Evolutionary conservation across 1,140 invertebrate genomes (phyloP), one percentile per base, ranked within the genome.

Genomic region (Drosophila biarmipes): DNA sequence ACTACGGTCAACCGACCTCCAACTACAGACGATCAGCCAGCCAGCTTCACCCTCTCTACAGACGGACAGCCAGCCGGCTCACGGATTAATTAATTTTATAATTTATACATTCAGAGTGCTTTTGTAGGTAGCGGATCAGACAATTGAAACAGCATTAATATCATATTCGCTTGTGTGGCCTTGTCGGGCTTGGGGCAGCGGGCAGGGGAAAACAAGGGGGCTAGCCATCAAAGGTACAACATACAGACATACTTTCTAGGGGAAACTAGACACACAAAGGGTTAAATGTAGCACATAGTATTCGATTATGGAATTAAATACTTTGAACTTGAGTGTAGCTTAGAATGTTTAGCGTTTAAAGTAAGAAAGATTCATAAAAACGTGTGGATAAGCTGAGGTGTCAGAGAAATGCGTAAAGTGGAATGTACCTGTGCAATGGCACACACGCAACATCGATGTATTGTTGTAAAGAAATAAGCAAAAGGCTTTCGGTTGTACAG

Each of bases 51-150:
- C n/a, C n/a, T n/a, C n/a, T n/a, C n/a, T n/a, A n/a, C n/a, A n/a
- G n/a, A n/a, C n/a, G n/a, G n/a, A n/a, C n/a, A n/a, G n/a, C n/a
- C n/a, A n/a, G n/a, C n/a, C n/a, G n/a, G n/a, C n/a, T n/a, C n/a
- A n/a, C n/a, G n/a, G n/a, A n/a, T n/a, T n/a, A n/a, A n/a, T n/a
- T n/a, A n/a, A 55, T 77, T 82, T 89, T 76, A 87, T 89, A 89
- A 89, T 80, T 89, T 89, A 89, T 89, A 90, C 90, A 84, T 89
- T 89, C 72, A 84, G 75, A 67, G 82, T 74, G 61, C 72, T 59
- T 62, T 80, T 38, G 52, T 64, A 58, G 74, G 57, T 68, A 64
- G 34, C 57, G 79, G 48, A 43, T 68, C 45, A 46, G 46, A 54
- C 66, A 76, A 75, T 89, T 68, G 67, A 74, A 77, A 71, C 57